Evolutionary conservation across 1,140 invertebrate species (phyloP), one percentile per base, ranked within the genome.

Genomic region (Vanessa tameamea): DNA sequence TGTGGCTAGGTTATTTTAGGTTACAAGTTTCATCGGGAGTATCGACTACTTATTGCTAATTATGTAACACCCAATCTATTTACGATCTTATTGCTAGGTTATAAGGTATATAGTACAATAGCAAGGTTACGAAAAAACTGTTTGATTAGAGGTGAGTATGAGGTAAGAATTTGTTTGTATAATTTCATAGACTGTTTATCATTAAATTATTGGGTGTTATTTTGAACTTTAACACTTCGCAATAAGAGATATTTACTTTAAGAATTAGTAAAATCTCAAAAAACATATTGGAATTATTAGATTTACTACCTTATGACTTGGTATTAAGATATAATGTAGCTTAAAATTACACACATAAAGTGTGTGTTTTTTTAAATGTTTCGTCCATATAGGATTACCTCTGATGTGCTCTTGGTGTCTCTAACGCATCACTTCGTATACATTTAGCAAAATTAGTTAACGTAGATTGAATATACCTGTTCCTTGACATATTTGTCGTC

Each of bases 151-250:
- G 16, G 53, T 57, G 53, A 57, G 53, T 20, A 37, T 61, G 57
- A 61, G 57, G 57, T 61, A n/a, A 61, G 57, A 61, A 61, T 61
- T 61, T 61, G 53, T 57, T 57, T 57, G 53, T 23, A 57, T 57
- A 16, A 57, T 57, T 57, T 57, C 53, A 57, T 57, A 16, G 20
- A 57, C 20, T 23, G 9, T 57, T 12, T 20, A 20, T 7, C 12
- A 20, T 16, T 23, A 6, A 16, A 20, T 57, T 57, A 16, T 57
- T 23, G 51, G 20, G 11, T 57, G 5, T 20, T 23, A 23, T 57
- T 57, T 57, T 23, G n/a, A 7, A 12, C 53, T 57, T 57, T 57
- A 50, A 16, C n/a, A 20, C n/a, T 20, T 55, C 2, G 15, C 0
- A 50, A 14, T 50, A 50, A 12, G 13, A n/a, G 4, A 2, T 50